Base-by-base conservation (phyloP, 1,140 invertebrate genomes). In the Tetragnatha versicolor region DNA sequence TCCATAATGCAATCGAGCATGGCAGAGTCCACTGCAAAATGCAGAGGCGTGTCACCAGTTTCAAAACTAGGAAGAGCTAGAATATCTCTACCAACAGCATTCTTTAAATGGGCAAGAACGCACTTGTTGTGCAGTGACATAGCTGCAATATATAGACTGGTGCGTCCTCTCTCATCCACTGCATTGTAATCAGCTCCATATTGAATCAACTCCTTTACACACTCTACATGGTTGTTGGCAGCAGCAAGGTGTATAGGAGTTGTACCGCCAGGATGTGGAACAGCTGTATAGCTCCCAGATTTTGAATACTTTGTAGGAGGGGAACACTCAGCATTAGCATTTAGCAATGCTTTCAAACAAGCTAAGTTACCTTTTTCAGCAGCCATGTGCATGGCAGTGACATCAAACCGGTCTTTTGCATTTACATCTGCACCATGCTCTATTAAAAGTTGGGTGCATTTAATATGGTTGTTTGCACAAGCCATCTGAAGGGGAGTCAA, bases 401-500 rank as follows among this genome's bases (percentile, higher is more conserved):
- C 83, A 82, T 85, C 85, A 83, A 85, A 82, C 20, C 83, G 83
- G 66, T 86, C 85, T 76, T 85, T 81, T 12, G 82, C 83, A 82
- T 85, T 82, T 7, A 85, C 84, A 20, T 85, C 84, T 14, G 80
- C 84, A 76, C 79, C 82, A 53, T 80, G 58, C 45, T 84, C 81
- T 7, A 85, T 80, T 14, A 86, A 79, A 55, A 85, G 65, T 53
- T 82, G 58, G 14, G 85, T 81, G 3, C 83, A 82, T 5, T 83
- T 65, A 7, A 80, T 61, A 65, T 84, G 83, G 4, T 84, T 84
- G 53, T 85, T 83, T 37, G 84, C 80, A 3, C 83, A 81, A 2
- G 85, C 85, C 83, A 85, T 84, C 83, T 86, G 85, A 12, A 86
- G 81, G 1, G 86, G 85, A 1, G 85, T 85, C 47, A 83, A 76